Conservation (phyloP, 1,140 invertebrate genomes). For the Ceratoteleas bidentatus region DNA sequence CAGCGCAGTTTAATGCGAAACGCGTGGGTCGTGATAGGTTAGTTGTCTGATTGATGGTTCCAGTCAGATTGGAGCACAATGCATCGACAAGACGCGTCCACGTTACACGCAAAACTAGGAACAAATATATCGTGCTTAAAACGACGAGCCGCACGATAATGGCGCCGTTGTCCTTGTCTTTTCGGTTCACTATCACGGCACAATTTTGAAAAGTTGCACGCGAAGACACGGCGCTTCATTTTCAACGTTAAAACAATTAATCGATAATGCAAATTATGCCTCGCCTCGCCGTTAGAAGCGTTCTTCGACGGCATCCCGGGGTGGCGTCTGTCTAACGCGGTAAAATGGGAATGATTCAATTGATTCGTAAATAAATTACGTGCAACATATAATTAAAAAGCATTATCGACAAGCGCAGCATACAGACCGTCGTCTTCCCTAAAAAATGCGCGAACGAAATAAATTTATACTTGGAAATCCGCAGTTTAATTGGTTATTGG, state of each 20-base stretch:
- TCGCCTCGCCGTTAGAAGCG: background rate
- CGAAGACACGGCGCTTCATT: conserved; percentile 10
- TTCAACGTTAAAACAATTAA: background rate
- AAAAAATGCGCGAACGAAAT: background rate
- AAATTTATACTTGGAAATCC: background rate
- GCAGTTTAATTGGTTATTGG: background rate
- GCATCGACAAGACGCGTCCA: conserved; percentile 35
- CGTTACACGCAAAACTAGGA: conserved; percentile 27
- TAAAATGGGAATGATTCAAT: background rate
- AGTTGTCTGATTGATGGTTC: conserved; percentile 35
- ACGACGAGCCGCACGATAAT: conserved; percentile 20
- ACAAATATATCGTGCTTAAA: conserved; percentile 29
- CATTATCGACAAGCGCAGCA: no score
- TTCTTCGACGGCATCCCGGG: background rate
- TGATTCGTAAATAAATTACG: background rate
- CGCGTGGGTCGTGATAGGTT: conserved; percentile 22
- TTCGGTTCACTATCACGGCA: conserved; percentile 29
- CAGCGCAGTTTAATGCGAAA: conserved; percentile 6
- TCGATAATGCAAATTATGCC: background rate
- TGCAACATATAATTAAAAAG: no score
- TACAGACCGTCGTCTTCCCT: no score
- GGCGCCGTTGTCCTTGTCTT: conserved; percentile 16
- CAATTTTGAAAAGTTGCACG: conserved; percentile 28
- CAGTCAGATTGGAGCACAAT: conserved; percentile 35
- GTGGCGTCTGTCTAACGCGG: background rate